Conservation (phyloP, 2,888 invertebrate species). For the Hecatera dysodea region DNA sequence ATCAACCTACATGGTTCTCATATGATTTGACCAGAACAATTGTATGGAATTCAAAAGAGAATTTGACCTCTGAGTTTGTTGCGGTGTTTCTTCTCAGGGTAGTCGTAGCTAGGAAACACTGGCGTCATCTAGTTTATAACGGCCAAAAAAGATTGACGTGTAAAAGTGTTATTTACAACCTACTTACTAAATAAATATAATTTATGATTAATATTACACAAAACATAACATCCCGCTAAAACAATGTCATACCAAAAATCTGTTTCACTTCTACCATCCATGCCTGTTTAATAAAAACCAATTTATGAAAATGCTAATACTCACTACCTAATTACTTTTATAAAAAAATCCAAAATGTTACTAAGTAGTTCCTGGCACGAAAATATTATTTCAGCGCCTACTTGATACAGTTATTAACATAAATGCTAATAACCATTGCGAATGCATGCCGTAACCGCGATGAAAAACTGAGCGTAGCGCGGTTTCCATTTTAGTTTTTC, state of each 20-base stretch:
- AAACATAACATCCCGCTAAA: not conserved
- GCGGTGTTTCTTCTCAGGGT: no score
- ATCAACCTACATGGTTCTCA: no score
- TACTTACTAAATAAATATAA: no score
- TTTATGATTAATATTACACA: no score
- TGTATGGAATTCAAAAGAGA: no score
- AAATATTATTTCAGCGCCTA: conserved; percentile 44
- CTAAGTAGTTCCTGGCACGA: conserved; percentile 28
- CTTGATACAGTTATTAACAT: conserved; percentile 35
- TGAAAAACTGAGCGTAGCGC: conserved; percentile 33
- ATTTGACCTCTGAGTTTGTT: no score
- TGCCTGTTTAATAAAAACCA: conserved; percentile 28
- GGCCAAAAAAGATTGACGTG: no score
- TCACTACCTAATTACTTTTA: conserved; percentile 37
- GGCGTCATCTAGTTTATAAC: no score
- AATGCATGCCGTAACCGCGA: conserved; percentile 11
- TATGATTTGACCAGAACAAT: no score
- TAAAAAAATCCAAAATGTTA: conserved; percentile 29
- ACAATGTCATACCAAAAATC: not conserved
- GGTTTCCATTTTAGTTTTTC: conserved; percentile 45
- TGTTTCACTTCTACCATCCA: conserved; percentile 16
- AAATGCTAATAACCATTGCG: conserved; percentile 34
- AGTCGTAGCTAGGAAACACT: no score
- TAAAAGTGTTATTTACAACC: no score
- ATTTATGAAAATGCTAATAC: conserved; percentile 34